Percentiles rank a stretch among this genome's conserved stretches.
phyloP scores from a whole-genome alignment of 1,140 invertebrate species.

The Brevipalpus yothersi region DNA sequence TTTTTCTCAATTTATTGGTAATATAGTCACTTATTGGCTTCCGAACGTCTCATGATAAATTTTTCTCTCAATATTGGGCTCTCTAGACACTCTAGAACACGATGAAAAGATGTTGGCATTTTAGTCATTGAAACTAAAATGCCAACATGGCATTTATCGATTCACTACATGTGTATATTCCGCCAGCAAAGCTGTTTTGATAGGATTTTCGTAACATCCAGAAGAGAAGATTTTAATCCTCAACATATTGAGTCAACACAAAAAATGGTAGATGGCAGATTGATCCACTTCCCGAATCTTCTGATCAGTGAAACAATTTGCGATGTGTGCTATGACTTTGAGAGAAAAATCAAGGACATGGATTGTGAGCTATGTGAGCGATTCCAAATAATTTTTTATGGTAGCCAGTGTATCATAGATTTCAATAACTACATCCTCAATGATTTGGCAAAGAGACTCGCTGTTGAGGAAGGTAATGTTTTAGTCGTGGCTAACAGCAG shows the following conservation, averaged over 20 bases:
- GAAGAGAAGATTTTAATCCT: too few species aligned
- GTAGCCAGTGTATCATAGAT: not conserved
- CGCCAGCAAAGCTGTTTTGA: too few species aligned
- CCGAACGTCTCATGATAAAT: too few species aligned
- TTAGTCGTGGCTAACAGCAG: not conserved
- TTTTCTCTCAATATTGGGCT: too few species aligned
- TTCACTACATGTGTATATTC: too few species aligned
- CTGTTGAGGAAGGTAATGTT: not conserved
- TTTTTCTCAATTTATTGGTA: too few species aligned
- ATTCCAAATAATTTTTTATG: not conserved
- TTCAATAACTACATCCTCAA: not conserved
- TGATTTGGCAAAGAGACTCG: not conserved
- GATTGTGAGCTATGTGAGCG: not conserved
- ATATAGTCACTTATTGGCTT: too few species aligned
- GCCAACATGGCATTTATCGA: too few species aligned
- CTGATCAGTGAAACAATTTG: not conserved
- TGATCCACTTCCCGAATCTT: not conserved
- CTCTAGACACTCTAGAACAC: too few species aligned
- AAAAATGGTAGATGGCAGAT: not conserved
- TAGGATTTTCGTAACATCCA: too few species aligned
- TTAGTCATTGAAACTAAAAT: too few species aligned
- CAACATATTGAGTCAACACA: not conserved
- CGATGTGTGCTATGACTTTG: not conserved
- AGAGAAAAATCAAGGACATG: not conserved
- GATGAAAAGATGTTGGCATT: too few species aligned